Conservation (phyloP, 2,797 vertebrate genomes). For the Cheirogaleus major region DNA sequence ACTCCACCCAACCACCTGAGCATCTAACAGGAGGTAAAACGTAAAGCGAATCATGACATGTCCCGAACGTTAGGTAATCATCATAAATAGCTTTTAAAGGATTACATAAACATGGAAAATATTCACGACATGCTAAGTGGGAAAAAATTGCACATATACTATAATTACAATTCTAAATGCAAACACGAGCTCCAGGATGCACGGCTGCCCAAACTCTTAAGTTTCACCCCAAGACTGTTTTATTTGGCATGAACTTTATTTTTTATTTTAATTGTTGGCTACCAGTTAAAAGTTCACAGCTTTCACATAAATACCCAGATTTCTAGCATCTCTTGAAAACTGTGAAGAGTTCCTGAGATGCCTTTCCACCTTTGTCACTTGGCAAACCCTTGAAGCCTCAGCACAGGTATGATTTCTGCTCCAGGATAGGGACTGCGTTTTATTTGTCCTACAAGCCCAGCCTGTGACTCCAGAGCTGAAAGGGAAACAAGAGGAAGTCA, state of each 20-base stretch:
- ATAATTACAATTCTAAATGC: background rate
- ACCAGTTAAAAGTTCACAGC: background rate
- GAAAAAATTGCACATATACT: background rate
- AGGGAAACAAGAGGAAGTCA: background rate
- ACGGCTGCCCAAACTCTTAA: background rate
- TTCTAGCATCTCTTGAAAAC: background rate
- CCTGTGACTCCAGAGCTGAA: background rate
- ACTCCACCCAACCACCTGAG: conserved; percentile 30
- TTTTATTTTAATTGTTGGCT: background rate
- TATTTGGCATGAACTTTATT: background rate
- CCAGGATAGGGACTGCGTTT: background rate
- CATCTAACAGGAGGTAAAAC: background rate
- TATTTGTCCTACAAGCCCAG: too few species aligned
- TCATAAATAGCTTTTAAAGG: background rate
- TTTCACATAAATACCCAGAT: background rate
- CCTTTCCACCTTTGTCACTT: background rate
- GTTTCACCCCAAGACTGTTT: background rate
- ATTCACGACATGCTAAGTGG: conserved; percentile 22
- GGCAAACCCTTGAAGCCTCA: background rate
- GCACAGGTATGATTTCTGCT: background rate
- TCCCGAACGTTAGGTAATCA: conserved; percentile 32
- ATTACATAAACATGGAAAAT: conserved; percentile 48
- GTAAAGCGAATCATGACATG: conserved; percentile 32
- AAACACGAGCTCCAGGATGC: background rate
- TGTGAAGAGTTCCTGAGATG: background rate